phyloP scores from a whole-genome alignment of 2,888 invertebrate species.

The Nymphalis polychloros region DNA sequence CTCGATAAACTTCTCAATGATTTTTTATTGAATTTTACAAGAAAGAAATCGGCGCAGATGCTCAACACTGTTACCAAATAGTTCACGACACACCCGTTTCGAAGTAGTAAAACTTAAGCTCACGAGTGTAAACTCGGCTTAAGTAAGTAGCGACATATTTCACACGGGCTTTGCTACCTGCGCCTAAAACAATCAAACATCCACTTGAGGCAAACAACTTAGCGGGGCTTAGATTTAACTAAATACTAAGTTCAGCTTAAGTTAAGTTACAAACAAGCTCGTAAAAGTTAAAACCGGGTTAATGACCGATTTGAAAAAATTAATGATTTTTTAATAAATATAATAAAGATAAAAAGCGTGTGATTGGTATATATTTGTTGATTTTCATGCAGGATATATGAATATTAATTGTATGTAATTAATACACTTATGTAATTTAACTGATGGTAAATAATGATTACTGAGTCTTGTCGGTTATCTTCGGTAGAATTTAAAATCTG shows the following conservation, averaged over 20 bases:
- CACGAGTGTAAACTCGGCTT: slow-evolving; percentile 67
- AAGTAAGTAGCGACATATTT: slow-evolving; percentile 77
- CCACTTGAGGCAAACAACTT: slow-evolving; percentile 54
- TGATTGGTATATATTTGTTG: too few species aligned
- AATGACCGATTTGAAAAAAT: background rate
- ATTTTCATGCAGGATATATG: too few species aligned
- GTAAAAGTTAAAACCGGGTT: background rate
- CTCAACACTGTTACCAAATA: background rate
- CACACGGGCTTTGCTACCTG: slow-evolving; percentile 73
- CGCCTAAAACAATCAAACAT: slow-evolving; percentile 79
- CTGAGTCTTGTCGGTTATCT: too few species aligned
- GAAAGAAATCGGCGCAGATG: background rate
- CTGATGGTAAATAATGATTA: too few species aligned
- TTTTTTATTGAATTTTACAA: background rate
- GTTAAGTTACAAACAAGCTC: slow-evolving; percentile 53
- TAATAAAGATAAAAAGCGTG: too few species aligned
- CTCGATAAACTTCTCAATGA: background rate
- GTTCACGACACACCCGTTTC: slow-evolving; percentile 29
- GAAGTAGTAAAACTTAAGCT: slow-evolving; percentile 71
- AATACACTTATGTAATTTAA: too few species aligned
- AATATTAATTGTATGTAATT: too few species aligned
- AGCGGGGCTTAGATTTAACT: slow-evolving; percentile 70
- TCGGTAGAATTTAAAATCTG: too few species aligned
- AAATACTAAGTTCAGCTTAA: slow-evolving; percentile 76
- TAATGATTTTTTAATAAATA: background rate